Evolutionary conservation across 2,113 vertebrate species (phyloP).

Genomic region (Bufo bufo): DNA sequence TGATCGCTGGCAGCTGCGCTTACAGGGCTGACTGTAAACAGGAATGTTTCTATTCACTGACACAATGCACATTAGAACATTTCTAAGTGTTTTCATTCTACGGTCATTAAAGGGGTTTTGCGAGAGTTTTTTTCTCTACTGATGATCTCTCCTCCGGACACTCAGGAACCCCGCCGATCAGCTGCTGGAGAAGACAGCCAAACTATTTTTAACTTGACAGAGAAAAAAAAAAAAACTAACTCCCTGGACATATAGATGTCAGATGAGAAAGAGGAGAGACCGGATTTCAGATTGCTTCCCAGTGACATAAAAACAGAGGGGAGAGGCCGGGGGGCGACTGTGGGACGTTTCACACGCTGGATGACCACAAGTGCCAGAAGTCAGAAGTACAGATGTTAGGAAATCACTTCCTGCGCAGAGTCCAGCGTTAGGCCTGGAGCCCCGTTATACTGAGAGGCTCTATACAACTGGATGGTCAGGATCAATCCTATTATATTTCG

Average conservation of each 20-base stretch:
- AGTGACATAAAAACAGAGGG: not conserved
- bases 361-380: constrained; percentile 32
- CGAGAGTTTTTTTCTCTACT: too few relatives aligned
- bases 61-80: too few relatives aligned
- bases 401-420: not conserved
- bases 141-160: too few relatives aligned
- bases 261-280: constrained; percentile 8
- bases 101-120: too few relatives aligned
- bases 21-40: too few relatives aligned
- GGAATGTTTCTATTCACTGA: too few relatives aligned
- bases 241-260: constrained; percentile 14
- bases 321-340: not conserved
- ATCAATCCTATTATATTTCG: not conserved
- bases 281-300: not conserved
- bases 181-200: not conserved
- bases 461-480: too few relatives aligned
- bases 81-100: too few relatives aligned
- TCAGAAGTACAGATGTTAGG: constrained; percentile 18
- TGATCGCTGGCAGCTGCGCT: too few relatives aligned
- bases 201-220: constrained; percentile 33
- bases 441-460: too few relatives aligned
- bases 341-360: not conserved
- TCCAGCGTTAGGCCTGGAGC: not conserved
- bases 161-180: too few relatives aligned
- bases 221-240: not conserved